Conservation (phyloP, 2,888 invertebrate species). For the Neoitamus cyanurus region DNA sequence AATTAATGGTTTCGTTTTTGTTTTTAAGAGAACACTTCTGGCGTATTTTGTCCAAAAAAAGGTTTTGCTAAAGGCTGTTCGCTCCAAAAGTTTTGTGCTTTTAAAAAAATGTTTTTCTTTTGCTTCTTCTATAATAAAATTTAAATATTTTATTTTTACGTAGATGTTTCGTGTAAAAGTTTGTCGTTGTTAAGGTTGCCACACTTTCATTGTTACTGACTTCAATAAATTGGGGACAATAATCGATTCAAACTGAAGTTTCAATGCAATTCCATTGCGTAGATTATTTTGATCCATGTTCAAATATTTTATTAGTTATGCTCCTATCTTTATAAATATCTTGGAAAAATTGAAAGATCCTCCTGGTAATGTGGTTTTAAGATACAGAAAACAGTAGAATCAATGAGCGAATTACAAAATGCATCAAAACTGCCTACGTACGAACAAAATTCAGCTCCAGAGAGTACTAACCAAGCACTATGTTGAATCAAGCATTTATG, state of each 20-base stretch:
- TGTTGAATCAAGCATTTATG: too few species aligned
- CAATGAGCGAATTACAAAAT: too few species aligned
- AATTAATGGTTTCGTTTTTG: background rate
- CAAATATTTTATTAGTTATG: too few species aligned
- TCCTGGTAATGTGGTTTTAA: too few species aligned
- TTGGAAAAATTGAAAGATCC: too few species aligned
- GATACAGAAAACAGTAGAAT: too few species aligned
- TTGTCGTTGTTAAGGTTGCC: background rate
- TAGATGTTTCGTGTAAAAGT: slow-evolving; percentile 17
- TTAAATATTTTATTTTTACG: slow-evolving; percentile 14
- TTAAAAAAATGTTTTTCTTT: background rate
- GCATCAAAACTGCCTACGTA: too few species aligned
- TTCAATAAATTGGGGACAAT: background rate
- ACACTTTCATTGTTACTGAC: background rate
- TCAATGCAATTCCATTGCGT: background rate
- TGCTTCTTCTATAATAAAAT: background rate
- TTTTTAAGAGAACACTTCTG: background rate
- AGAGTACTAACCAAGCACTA: too few species aligned
- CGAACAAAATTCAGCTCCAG: too few species aligned
- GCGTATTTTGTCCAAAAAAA: slow-evolving; percentile 25
- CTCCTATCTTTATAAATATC: too few species aligned
- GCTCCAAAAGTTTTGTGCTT: background rate
- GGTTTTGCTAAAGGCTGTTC: background rate
- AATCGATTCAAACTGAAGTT: background rate
- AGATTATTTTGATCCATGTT: background rate